Conservation (phyloP, 2,888 invertebrate genomes). For the Camponotus fellah region DNA sequence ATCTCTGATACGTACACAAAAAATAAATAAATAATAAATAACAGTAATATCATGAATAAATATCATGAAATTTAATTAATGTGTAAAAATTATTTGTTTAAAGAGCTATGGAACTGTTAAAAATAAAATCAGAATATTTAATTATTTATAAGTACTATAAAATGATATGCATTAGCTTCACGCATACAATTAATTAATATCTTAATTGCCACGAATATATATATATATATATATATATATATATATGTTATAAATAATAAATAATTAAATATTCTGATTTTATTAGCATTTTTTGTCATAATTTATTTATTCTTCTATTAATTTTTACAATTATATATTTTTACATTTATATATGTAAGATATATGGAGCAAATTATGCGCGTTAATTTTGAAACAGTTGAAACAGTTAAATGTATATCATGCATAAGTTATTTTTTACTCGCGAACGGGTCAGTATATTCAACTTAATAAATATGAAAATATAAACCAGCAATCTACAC, state of each 20-base stretch:
- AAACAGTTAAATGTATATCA: constrained; percentile 48
- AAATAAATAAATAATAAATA: constrained; percentile 58
- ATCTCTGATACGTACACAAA: constrained; percentile 17
- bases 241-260: too few relatives aligned
- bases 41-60: neutral
- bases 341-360: neutral
- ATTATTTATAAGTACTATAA: too few relatives aligned
- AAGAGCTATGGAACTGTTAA: too few relatives aligned
- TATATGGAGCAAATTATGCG: constrained; percentile 16
- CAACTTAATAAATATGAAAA: constrained; percentile 3
- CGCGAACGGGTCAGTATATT: constrained; percentile 31
- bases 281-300: too few relatives aligned
- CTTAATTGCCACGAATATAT: neutral
- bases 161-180: too few relatives aligned
- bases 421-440: constrained; percentile 10
- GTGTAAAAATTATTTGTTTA: too few relatives aligned
- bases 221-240: too few relatives aligned
- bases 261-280: too few relatives aligned
- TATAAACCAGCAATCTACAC: neutral
- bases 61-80: constrained; percentile 40
- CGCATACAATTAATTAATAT: constrained; percentile 52
- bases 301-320: too few relatives aligned
- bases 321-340: neutral
- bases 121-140: too few relatives aligned
- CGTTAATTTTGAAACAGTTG: constrained; percentile 43